Evolutionary conservation across 1,140 invertebrate species (phyloP).

Genomic region (Drosophila bocki): DNA sequence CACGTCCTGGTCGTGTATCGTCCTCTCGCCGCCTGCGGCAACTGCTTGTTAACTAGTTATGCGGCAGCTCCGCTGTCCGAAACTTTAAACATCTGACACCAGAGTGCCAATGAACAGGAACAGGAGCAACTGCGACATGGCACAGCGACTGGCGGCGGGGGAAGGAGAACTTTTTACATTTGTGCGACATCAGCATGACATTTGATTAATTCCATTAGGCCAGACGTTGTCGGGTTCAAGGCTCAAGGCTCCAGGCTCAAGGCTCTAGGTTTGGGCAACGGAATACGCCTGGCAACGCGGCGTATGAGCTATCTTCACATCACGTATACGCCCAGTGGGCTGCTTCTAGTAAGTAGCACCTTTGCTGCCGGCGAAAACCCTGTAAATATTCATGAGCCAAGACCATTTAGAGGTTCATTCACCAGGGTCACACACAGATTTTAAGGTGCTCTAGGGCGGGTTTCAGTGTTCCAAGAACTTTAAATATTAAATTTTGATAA

Average conservation of each 20-base stretch:
- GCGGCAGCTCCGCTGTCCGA: conserved; percentile 36
- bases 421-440: background rate
- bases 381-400: conserved; percentile 2
- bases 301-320: conserved; percentile 35
- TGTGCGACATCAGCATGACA: conserved; percentile 70
- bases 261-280: background rate
- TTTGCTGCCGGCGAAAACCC: background rate
- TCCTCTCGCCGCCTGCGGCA: conserved; percentile 27
- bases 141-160: background rate
- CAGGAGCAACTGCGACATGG: background rate
- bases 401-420: background rate
- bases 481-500: background rate
- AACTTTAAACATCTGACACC: conserved; percentile 69
- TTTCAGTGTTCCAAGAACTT: background rate
- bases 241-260: conserved; percentile 9
- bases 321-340: conserved; percentile 28
- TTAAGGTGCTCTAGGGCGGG: background rate
- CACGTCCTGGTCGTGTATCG: background rate
- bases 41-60: conserved; percentile 63
- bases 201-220: conserved; percentile 68
- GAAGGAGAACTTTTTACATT: conserved; percentile 31
- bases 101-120: conserved; percentile 53
- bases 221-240: conserved; percentile 16
- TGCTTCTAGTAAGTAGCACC: background rate
- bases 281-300: background rate